Conservation (phyloP, 2,113 vertebrate genomes). For the Oreotrochilus melanogaster region DNA sequence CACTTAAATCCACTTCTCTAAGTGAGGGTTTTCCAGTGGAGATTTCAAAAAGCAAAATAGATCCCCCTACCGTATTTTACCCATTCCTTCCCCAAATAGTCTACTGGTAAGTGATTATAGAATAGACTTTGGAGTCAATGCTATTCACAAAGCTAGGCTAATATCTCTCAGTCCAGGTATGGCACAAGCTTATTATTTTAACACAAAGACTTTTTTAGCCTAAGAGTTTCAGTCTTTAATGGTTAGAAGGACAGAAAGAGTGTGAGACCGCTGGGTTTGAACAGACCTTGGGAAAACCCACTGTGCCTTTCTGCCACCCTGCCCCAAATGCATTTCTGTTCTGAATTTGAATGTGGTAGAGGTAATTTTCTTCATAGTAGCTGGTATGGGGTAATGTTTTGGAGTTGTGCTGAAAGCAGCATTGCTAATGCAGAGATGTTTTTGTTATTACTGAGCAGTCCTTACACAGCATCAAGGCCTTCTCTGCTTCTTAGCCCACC, state of each 20-base stretch:
- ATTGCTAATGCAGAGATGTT: too few species aligned
- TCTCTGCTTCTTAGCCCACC: not conserved
- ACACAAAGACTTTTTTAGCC: not conserved
- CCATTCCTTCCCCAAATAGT: not conserved
- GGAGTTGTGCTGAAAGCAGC: too few species aligned
- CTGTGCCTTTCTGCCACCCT: fast-evolving
- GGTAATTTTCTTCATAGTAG: too few species aligned
- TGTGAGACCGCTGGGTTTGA: not conserved
- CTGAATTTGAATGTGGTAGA: too few species aligned
- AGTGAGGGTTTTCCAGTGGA: not conserved
- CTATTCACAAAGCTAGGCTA: not conserved
- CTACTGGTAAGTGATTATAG: not conserved
- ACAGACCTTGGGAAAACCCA: not conserved
- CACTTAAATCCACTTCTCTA: not conserved
- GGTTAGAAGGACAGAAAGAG: not conserved
- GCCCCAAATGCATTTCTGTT: not conserved
- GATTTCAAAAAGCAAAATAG: not conserved
- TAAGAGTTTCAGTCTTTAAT: not conserved
- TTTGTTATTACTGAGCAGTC: too few species aligned
- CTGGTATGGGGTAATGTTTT: too few species aligned
- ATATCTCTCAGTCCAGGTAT: not conserved
- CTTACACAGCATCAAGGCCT: not conserved
- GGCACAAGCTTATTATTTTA: not conserved
- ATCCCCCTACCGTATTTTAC: not conserved
- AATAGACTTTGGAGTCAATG: not conserved